Evolutionary conservation across 2,113 vertebrate genomes (phyloP).

Genomic region (Melanerpes formicivorus): DNA sequence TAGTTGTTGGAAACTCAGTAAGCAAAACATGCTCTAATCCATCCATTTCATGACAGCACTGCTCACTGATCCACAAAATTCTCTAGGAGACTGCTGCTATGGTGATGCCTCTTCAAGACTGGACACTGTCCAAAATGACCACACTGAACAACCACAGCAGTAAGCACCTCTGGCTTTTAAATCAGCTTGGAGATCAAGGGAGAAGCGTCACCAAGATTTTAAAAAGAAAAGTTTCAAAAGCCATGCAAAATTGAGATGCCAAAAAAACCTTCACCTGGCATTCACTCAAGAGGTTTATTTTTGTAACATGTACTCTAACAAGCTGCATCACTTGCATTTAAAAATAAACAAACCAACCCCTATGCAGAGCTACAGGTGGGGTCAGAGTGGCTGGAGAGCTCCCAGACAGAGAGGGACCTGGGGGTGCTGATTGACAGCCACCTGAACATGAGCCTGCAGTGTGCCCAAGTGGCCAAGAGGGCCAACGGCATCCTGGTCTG

Average conservation of each 20-base stretch:
- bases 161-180: neutral
- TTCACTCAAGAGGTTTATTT: fast-evolving
- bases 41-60: neutral
- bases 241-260: neutral
- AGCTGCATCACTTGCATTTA: neutral
- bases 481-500: no score
- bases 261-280: neutral
- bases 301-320: neutral
- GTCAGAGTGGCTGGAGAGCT: no score
- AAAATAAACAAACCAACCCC: neutral
- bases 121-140: neutral
- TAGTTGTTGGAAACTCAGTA: neutral
- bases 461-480: no score
- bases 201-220: neutral
- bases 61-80: neutral
- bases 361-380: no score
- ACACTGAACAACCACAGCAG: fast-evolving
- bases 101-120: neutral
- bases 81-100: neutral
- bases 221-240: neutral
- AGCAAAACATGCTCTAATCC: neutral
- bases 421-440: no score
- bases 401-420: no score
- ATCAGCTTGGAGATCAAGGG: neutral
- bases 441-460: no score